These are phyloP conservation scores for Melanostoma scalare DNA, from an alignment of 2,888 invertebrate genomes.

Conservation along the genomic window DNA sequence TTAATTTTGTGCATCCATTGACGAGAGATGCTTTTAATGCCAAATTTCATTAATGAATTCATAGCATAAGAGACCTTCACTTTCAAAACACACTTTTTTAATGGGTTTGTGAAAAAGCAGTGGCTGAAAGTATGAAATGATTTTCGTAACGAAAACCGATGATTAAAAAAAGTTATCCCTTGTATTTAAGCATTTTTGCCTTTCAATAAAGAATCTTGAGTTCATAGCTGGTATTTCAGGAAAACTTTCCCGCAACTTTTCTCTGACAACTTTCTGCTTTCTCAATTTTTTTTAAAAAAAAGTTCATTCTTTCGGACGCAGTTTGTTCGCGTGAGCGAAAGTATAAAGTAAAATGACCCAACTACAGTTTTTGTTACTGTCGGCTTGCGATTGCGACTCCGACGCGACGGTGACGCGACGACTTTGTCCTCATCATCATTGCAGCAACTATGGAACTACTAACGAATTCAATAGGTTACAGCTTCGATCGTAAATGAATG, in stretches of 20 bases:
- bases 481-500: constrained; percentile 64
- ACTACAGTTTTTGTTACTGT: not conserved
- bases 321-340: not conserved
- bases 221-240: too few relatives aligned
- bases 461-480: constrained; percentile 63
- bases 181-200: too few relatives aligned
- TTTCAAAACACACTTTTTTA: too few relatives aligned
- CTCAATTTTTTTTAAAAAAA: not conserved
- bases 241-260: not conserved
- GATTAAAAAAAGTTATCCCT: too few relatives aligned
- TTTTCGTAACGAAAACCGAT: too few relatives aligned
- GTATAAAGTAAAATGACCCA: constrained; percentile 9
- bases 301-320: not conserved
- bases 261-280: constrained; percentile 12
- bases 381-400: not conserved
- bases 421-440: constrained; percentile 22
- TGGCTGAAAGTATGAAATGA: too few relatives aligned
- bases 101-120: too few relatives aligned
- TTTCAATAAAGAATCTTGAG: too few relatives aligned
- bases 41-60: too few relatives aligned
- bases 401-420: not conserved
- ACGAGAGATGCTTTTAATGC: too few relatives aligned
- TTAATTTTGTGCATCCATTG: too few relatives aligned
- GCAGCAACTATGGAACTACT: constrained; percentile 26
- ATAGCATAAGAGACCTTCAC: too few relatives aligned